A percentile compares a stretch with the other conserved stretches of the same genome.
These are phyloP conservation scores for Trachelus tabidus DNA, from an alignment of 2,888 invertebrate genomes.

Conservation along the genomic window DNA sequence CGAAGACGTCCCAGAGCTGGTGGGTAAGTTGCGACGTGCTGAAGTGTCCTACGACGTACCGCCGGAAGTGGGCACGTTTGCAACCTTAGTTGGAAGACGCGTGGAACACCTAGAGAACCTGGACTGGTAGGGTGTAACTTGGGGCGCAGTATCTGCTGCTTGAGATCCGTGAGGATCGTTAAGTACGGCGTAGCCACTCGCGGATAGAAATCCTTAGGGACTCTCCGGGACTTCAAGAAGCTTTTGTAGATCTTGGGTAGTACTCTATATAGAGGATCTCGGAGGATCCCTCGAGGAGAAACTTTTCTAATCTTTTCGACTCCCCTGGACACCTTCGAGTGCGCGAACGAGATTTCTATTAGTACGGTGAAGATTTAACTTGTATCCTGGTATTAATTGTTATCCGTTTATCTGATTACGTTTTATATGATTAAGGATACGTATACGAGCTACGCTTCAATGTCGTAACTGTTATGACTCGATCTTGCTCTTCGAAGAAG, in stretches of 20 bases:
- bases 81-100: background rate
- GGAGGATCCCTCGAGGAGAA: background rate
- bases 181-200: background rate
- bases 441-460: background rate
- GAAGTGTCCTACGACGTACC: constrained; percentile 21
- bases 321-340: background rate
- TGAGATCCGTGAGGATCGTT: background rate
- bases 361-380: background rate
- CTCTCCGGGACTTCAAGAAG: background rate
- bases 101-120: background rate
- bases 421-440: background rate
- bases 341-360: background rate
- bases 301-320: background rate
- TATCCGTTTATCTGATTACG: background rate
- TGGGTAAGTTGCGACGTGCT: constrained; percentile 31
- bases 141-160: background rate
- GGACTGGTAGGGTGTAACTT: background rate
- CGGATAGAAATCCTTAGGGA: background rate
- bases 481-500: background rate
- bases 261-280: background rate
- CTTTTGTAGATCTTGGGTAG: background rate
- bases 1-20: background rate
- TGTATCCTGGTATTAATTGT: background rate
- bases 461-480: background rate
- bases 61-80: background rate